Base-by-base conservation (phyloP, 64 coral and sea anemone genomes). In the Exaiptasia diaphana region DNA sequence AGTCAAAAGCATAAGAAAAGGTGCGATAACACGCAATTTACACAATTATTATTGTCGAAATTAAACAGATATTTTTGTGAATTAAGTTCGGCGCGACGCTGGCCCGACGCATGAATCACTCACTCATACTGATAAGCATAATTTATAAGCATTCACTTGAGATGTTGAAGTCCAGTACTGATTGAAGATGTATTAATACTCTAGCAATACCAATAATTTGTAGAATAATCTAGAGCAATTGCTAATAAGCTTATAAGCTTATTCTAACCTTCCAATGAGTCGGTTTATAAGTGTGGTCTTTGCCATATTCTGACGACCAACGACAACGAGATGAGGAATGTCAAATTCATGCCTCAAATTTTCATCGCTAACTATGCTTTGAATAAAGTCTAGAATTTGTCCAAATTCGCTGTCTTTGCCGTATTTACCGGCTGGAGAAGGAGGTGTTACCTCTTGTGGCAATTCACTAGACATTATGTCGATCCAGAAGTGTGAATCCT, bases 281-380 rank as follows among this genome's bases (percentile, higher is more conserved):
- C 80, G 63, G 37, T 83, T 83, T 41, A 83, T 83, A 22, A 83
- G 65, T 5, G 80, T 71, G 27, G 80, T 83, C 28, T 83, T 83
- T 7, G 80, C 80, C 80, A 83, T 83, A 36, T 83, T 83, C 44
- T 83, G 80, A 17, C 80, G 80, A 23, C 80, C 80, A 37, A 83
- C 80, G n/a, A 83, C 53, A 0, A 83, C 80, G 29, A 83, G 24
- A 83, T 83, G 80, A 12, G 80, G 80, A 9, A 83, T 71, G 26
- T 83, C 54, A 29, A 83, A 83, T 7, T 31, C 34, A 27, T 83
- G 18, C 13, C 80, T 67, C 13, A 83, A 28, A 17, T 63, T 68
- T 21, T 83, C 80, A 10, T 83, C 57, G 62, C 65, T 60, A 13
- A 83, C 69, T 23, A 72, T 59, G 5, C 46, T 20, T 83, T 83